Evolutionary conservation across 2,888 invertebrate species (phyloP).

Genomic region (Cataglyphis cursor): DNA sequence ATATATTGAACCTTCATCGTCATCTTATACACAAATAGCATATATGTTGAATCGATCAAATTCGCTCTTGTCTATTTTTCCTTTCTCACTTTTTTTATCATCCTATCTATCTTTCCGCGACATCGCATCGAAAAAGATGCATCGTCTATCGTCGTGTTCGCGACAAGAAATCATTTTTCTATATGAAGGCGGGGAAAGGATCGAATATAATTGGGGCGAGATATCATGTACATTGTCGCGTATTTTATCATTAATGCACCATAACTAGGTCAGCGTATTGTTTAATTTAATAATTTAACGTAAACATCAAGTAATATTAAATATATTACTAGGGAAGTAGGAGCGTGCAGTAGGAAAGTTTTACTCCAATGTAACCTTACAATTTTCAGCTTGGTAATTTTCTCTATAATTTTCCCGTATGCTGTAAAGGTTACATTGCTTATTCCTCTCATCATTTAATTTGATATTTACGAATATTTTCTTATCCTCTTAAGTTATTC

Average conservation of each 20-base stretch:
- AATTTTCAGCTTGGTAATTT: slow-evolving; percentile 73
- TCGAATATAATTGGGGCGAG: slow-evolving; percentile 39
- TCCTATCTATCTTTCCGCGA: not conserved
- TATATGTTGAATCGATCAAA: slow-evolving; percentile 8
- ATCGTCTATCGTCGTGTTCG: no score
- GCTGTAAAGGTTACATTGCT: slow-evolving; percentile 11
- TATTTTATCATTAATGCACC: slow-evolving; percentile 47
- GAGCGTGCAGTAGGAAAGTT: slow-evolving; percentile 63
- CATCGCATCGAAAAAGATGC: not conserved
- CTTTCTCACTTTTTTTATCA: not conserved
- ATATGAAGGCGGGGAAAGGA: not conserved
- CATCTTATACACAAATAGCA: not conserved
- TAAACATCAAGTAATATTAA: slow-evolving; percentile 76
- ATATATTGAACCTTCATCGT: slow-evolving; percentile 33
- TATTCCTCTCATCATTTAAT: not conserved
- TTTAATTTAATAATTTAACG: slow-evolving; percentile 77
- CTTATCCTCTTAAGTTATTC: slow-evolving; percentile 7
- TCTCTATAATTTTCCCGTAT: slow-evolving; percentile 51
- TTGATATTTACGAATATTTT: not conserved
- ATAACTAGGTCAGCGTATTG: slow-evolving; percentile 67
- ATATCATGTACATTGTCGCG: not conserved
- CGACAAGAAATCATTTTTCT: slow-evolving; percentile 13
- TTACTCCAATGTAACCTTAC: slow-evolving; percentile 74
- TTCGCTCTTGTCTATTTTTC: not conserved
- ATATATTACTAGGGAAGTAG: slow-evolving; percentile 74